Base-by-base conservation (phyloP, 1,140 invertebrate genomes). In the Drosophila ironensis region DNA sequence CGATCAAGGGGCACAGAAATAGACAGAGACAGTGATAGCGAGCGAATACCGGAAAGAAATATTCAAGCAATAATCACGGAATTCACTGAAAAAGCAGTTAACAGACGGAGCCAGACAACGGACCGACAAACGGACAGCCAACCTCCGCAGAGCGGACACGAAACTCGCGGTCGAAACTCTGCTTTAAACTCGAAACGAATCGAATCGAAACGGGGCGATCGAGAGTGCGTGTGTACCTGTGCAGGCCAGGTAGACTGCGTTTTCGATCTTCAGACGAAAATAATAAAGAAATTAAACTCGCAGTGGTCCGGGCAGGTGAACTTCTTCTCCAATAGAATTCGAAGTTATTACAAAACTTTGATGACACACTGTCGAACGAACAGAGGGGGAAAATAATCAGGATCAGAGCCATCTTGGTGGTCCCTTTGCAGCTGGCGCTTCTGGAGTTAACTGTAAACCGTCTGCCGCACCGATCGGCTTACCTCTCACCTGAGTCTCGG, bases 71-170 rank as follows among this genome's bases (percentile, higher is more conserved):
- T 84, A 84, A 84, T 84, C 80, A 84, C 81, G 80, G 80, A 84
- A 84, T 84, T 84, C 80, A 84, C 80, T 84, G 81, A 84, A 84
- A 84, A 84, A 84, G 80, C 80, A 84, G 80, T 84, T 84, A 84
- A 84, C 81, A 81, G 80, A 80, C 77, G 68, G 74, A 37, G 33
- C 33, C 30, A 14, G n/a, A 11, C 30, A 33, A 53, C 70, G 48
- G 56, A 20, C 46, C 2, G 22, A 42, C 25, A 30, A 8, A n/a
- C 63, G 51, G 61, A 41, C 33, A 41, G 12, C 6, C n/a, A 42
- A 45, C 33, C 61, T 67, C 24, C 40, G 30, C 22, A 45, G 48
- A 50, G 16, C 54, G 37, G 50, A 59, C 52, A 22, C 52, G n/a
- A 37, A n/a, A 25, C 53, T 37, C 53, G 11, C 28, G 16, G 38